Evolutionary conservation across 2,797 vertebrate genomes (phyloP).

Genomic region (Gallinago stenura): DNA sequence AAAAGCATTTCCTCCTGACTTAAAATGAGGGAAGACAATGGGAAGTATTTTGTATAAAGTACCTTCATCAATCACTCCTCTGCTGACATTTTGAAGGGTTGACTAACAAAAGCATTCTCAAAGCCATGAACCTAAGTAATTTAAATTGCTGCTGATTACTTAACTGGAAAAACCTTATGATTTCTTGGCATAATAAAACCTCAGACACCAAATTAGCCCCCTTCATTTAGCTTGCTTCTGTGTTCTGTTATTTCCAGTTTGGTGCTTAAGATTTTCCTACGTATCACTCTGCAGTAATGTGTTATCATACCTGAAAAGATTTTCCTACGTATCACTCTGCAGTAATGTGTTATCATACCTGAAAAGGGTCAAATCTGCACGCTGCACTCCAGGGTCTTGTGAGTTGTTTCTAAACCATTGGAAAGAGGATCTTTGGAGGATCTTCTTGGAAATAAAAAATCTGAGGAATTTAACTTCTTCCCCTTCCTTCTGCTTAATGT

Average conservation of each 20-base stretch:
- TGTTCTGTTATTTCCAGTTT: slow-evolving; percentile 1
- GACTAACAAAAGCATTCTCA: not conserved
- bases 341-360: not conserved
- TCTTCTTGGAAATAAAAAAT: too few relatives aligned
- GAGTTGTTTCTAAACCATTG: not conserved
- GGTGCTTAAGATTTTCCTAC: not conserved
- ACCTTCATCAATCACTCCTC: not conserved
- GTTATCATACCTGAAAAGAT: not conserved
- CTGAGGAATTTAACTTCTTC: not conserved
- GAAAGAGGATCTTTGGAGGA: not conserved
- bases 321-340: not conserved
- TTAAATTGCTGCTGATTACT: not conserved
- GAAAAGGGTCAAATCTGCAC: not conserved
- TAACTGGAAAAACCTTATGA: not conserved
- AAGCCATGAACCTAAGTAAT: not conserved
- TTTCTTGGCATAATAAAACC: not conserved
- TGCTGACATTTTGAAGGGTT: not conserved
- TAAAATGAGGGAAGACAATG: not conserved
- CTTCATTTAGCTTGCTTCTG: not conserved
- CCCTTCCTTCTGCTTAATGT: not conserved
- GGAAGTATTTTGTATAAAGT: not conserved
- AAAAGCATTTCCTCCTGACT: not conserved
- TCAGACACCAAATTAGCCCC: not conserved
- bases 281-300: not conserved
- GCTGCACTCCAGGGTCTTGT: not conserved